These are phyloP conservation scores for Tinamus guttatus DNA, from an alignment of 2,113 vertebrate species.

Conservation along the genomic window DNA sequence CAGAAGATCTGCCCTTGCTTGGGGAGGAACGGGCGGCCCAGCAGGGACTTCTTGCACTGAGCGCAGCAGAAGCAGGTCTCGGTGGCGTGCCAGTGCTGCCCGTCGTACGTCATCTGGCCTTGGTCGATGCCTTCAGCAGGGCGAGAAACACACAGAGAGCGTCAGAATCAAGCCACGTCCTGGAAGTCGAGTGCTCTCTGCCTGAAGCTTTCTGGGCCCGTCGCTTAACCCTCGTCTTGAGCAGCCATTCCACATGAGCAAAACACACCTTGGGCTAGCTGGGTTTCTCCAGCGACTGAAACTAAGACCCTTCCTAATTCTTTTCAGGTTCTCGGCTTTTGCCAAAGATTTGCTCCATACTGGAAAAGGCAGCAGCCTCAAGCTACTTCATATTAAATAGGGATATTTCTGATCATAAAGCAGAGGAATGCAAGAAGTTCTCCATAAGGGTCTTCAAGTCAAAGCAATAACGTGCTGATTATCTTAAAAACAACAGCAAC, in stretches of 20 bases:
- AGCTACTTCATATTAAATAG: constrained; percentile 32
- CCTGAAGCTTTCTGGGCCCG: neutral
- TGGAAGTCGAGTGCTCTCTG: too few species aligned
- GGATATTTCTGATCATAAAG: constrained; percentile 65
- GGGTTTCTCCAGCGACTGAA: neutral
- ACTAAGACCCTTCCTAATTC: neutral
- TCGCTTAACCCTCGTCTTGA: neutral
- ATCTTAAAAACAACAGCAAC: neutral
- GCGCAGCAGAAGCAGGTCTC: constrained; percentile 97
- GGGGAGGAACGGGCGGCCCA: constrained; percentile 95
- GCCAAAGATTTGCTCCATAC: neutral
- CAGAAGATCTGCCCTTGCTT: constrained; percentile 99
- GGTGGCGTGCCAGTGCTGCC: constrained; percentile 97
- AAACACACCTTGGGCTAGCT: neutral
- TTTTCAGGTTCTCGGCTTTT: constrained; percentile 16
- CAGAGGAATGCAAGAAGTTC: constrained; percentile 56
- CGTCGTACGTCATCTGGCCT: constrained; percentile 98
- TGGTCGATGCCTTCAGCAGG: constrained; percentile 91
- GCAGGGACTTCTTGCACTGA: constrained; percentile 94
- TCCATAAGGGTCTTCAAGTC: constrained; percentile 40
- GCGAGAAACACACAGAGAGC: neutral
- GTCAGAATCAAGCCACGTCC: neutral
- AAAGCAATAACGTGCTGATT: neutral
- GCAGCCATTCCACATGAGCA: neutral
- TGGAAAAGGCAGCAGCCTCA: constrained; percentile 29